Conservation (phyloP, 1,140 invertebrate genomes). For the Bombus sylvicola region DNA sequence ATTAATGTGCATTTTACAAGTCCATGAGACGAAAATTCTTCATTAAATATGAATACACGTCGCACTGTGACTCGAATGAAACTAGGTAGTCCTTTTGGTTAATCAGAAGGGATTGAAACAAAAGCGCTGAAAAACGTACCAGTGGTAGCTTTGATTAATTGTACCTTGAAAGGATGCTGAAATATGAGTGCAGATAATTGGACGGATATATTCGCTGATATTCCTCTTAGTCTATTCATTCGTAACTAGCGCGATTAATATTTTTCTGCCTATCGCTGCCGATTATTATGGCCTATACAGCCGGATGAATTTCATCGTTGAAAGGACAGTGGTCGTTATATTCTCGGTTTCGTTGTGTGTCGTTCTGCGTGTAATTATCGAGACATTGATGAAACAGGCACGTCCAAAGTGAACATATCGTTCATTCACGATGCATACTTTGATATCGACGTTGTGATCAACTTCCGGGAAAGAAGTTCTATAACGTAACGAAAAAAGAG, state of each 20-base stretch:
- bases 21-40: not conserved
- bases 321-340: conserved; percentile 23
- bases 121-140: conserved; percentile 55
- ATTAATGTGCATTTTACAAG: conserved; percentile 32
- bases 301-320: conserved; percentile 1
- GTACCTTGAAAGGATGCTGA: conserved; percentile 48
- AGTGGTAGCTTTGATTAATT: conserved; percentile 68
- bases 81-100: conserved; percentile 48
- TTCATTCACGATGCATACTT: not conserved
- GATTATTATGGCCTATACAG: not conserved
- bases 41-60: conserved; percentile 45
- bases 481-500: not conserved
- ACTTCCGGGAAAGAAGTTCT: not conserved
- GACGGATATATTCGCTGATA: conserved; percentile 55
- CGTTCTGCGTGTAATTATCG: conserved; percentile 15
- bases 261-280: conserved; percentile 20
- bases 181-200: conserved; percentile 64
- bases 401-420: not conserved
- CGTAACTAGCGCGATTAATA: conserved; percentile 44
- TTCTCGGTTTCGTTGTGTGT: conserved; percentile 8
- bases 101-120: conserved; percentile 49
- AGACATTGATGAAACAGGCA: not conserved
- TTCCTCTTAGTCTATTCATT: conserved; percentile 45
- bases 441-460: conserved; percentile 18
- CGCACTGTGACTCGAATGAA: conserved; percentile 40